A percentile compares a stretch with the other conserved stretches of the same genome.
Evolutionary conservation across 2,888 invertebrate genomes (phyloP).

Genomic region (Rotaria macrura): DNA sequence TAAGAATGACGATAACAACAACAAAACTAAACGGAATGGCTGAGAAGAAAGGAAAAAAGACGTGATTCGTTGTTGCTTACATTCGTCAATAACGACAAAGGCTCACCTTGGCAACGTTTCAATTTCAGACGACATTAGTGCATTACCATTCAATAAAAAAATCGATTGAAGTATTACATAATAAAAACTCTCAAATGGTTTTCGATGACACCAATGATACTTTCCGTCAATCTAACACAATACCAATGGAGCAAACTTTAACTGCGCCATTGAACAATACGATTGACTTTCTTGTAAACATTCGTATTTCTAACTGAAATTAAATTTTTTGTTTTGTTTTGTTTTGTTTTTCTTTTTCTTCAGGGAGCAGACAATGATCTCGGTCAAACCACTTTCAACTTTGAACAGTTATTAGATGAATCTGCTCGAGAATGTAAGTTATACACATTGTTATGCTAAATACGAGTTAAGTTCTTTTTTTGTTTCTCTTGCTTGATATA

Average conservation of each 20-base stretch:
- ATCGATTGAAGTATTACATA: background rate
- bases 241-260: slow-evolving; percentile 4
- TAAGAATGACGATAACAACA: background rate
- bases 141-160: background rate
- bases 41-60: background rate
- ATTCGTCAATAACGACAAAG: background rate
- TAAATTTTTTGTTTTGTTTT: background rate
- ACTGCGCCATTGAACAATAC: background rate
- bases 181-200: background rate
- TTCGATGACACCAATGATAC: background rate
- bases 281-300: background rate
- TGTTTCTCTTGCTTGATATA: background rate
- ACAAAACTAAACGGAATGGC: background rate
- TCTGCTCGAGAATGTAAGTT: background rate
- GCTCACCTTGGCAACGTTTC: background rate
- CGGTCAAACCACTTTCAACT: background rate
- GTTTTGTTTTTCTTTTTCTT: background rate
- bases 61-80: background rate
- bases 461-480: background rate
- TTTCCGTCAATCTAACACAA: background rate
- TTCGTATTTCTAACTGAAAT: background rate
- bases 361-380: background rate
- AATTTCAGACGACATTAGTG: background rate
- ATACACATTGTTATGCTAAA: background rate
- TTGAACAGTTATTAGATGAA: background rate